phyloP scores from a whole-genome alignment of 2,113 vertebrate genomes.

The Alligator mississippiensis region DNA sequence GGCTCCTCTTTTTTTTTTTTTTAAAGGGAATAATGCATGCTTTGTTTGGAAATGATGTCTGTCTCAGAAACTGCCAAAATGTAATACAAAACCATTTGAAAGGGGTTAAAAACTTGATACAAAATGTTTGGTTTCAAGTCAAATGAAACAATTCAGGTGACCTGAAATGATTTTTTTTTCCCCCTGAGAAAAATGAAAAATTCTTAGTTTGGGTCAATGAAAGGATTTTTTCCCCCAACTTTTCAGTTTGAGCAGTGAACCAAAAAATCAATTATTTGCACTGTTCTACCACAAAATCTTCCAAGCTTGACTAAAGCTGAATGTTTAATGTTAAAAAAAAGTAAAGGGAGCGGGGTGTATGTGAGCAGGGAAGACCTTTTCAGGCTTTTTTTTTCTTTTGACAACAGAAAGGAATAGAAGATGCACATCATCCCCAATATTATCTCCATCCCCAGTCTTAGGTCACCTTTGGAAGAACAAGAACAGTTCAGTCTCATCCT shows the following conservation, averaged over 20 bases:
- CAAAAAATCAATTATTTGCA: slow-evolving; percentile 19
- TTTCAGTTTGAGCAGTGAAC: not conserved
- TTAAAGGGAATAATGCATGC: no score
- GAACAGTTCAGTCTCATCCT: not conserved
- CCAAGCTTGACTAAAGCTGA: not conserved
- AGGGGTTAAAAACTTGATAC: slow-evolving; percentile 12
- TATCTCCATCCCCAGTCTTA: not conserved
- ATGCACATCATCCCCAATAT: rapidly evolving
- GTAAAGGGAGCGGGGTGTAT: not conserved
- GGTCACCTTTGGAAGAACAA: not conserved
- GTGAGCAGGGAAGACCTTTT: not conserved
- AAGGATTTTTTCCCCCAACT: not conserved
- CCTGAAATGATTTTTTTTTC: not conserved
- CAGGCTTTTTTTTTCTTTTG: not conserved
- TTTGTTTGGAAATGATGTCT: no score
- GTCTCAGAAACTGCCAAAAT: not conserved
- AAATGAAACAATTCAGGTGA: slow-evolving; percentile 49
- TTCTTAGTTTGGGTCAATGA: slow-evolving; percentile 17
- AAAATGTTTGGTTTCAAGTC: slow-evolving; percentile 31
- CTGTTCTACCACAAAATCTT: slow-evolving; percentile 15
- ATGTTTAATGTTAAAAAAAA: not conserved
- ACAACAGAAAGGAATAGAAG: not conserved
- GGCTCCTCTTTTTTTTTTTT: no score
- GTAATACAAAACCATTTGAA: slow-evolving; percentile 9
- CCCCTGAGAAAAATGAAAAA: not conserved